A percentile compares a stretch with the other conserved stretches of the same genome.
Conservation (phyloP, 2,888 invertebrate genomes). For the Gisinianus flammeolus region DNA sequence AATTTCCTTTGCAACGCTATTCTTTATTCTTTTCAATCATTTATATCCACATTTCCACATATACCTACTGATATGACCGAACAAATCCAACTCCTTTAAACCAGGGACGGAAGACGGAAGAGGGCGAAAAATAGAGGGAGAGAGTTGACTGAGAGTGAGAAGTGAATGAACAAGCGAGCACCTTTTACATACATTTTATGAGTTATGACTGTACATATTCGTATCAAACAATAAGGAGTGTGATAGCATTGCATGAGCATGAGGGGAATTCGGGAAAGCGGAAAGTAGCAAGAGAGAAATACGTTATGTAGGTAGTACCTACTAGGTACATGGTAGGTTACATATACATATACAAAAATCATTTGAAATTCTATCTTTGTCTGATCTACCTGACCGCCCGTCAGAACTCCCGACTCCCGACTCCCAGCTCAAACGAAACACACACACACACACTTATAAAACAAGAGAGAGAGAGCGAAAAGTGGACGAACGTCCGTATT, state of each 20-base stretch:
- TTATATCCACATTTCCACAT: not conserved
- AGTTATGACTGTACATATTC: not conserved
- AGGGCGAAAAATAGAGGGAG: constrained; percentile 16
- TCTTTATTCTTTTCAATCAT: not conserved
- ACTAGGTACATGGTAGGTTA: too few species aligned
- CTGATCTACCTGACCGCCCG: constrained; percentile 27
- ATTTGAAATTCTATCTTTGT: constrained; percentile 32
- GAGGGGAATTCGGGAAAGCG: not conserved
- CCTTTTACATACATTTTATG: not conserved
- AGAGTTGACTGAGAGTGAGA: too few species aligned
- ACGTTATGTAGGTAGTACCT: not conserved
- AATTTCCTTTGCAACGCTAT: not conserved
- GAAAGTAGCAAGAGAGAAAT: not conserved
- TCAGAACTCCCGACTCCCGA: too few species aligned
- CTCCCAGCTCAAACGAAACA: not conserved
- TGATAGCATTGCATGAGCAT: not conserved
- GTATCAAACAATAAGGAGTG: not conserved
- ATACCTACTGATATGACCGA: not conserved
- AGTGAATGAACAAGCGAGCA: too few species aligned
- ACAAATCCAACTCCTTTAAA: not conserved
- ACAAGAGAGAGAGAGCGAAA: too few species aligned
- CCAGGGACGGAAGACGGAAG: too few species aligned
- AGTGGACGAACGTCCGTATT: too few species aligned
- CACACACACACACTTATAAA: not conserved
- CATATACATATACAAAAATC: not conserved